Conservation (phyloP, 2,888 invertebrate genomes). For the Heliconius sara region DNA sequence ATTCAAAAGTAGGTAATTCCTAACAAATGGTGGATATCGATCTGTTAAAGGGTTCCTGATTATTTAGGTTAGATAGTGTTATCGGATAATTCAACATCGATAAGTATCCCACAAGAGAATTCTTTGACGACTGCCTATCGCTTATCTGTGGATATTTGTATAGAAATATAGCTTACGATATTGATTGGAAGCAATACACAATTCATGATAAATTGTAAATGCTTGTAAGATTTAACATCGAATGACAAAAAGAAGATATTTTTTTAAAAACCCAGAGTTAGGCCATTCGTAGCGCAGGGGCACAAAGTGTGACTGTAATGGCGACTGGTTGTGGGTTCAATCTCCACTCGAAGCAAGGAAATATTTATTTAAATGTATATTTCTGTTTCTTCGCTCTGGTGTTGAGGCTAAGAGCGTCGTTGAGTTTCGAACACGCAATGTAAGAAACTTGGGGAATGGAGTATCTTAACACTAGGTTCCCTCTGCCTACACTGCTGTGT, state of each 20-base stretch:
- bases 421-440: too few relatives aligned
- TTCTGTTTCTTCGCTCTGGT: too few relatives aligned
- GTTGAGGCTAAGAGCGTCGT: too few relatives aligned
- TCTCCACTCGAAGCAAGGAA: too few relatives aligned
- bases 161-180: background rate
- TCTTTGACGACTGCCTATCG: slow-evolving; percentile 29
- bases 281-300: too few relatives aligned
- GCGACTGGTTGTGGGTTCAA: too few relatives aligned
- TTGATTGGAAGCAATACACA: background rate
- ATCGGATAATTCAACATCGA: slow-evolving; percentile 42
- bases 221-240: background rate
- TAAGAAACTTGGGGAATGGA: too few relatives aligned
- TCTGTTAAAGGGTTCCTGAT: slow-evolving; percentile 8
- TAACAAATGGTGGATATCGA: background rate
- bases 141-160: background rate
- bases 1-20: background rate
- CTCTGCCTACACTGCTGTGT: too few relatives aligned
- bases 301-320: too few relatives aligned
- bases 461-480: too few relatives aligned
- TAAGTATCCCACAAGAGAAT: slow-evolving; percentile 30
- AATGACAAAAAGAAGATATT: background rate
- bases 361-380: too few relatives aligned
- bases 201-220: background rate
- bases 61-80: slow-evolving; percentile 40
- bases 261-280: too few relatives aligned